These are phyloP conservation scores for Sylvilagus bachmani DNA, from an alignment of 2,113 vertebrate genomes.

Conservation along the genomic window DNA sequence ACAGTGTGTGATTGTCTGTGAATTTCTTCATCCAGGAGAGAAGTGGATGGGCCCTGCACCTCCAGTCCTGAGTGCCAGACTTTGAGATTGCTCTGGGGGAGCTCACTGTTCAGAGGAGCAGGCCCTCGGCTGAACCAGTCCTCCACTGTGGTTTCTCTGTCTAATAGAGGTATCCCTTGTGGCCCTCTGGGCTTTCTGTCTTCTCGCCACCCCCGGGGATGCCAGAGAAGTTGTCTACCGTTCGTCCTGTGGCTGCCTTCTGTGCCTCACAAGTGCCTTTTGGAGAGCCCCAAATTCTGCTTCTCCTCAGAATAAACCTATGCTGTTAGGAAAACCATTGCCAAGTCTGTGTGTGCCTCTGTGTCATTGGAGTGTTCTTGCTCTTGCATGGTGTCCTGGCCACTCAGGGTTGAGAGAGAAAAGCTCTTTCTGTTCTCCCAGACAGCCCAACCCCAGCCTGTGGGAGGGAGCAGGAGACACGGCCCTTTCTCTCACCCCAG, in stretches of 20 bases:
- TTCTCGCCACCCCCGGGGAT: background rate
- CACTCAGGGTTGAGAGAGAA: background rate
- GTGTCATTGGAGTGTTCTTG: background rate
- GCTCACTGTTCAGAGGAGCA: background rate
- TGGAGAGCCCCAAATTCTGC: background rate
- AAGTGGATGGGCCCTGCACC: slow-evolving; percentile 89
- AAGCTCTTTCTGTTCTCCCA: background rate
- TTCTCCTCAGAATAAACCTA: slow-evolving; percentile 69
- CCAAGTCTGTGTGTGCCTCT: background rate
- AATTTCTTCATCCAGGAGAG: slow-evolving; percentile 83
- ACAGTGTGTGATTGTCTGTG: background rate
- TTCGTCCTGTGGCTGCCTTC: background rate
- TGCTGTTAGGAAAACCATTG: background rate
- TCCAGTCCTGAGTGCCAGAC: slow-evolving; percentile 64
- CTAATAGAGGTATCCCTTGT: background rate
- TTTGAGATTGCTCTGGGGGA: slow-evolving; percentile 68
- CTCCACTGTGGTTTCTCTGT: rapidly evolving
- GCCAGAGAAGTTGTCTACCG: rapidly evolving
- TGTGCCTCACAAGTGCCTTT: slow-evolving; percentile 33
- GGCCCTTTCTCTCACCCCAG: background rate
- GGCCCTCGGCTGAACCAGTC: background rate
- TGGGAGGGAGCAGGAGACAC: background rate
- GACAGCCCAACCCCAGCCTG: too few species aligned
- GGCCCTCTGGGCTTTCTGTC: background rate
- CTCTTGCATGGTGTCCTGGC: background rate